Evolutionary conservation across 2,797 vertebrate species (phyloP), one percentile per base, ranked within the genome.

Genomic region (Urophycis tenuis): DNA sequence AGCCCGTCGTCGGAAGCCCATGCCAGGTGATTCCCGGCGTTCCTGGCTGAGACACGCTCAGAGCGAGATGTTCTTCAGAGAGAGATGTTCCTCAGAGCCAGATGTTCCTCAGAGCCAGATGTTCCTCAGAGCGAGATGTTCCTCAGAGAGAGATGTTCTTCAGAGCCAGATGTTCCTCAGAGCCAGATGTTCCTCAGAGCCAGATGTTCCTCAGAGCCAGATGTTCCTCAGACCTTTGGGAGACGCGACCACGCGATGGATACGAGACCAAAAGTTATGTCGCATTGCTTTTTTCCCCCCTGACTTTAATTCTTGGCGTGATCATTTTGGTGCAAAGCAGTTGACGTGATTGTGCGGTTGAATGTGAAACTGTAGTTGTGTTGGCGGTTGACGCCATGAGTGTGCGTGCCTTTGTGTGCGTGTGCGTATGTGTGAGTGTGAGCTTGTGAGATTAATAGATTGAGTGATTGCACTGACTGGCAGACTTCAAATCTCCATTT

Each of bases 381-480:
- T 76, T 76, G 32, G 80, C 14, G 71, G n/a, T 81, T 74, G 78
- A 64, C 81, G 70, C 74, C 25, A 69, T 73, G 19, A 72, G 76
- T 77, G 75, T 1, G 19, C 70, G 67, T 79, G 31, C 70, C 67
- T 35, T 74, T 75, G 76, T 67, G 74, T 10, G 39, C 78, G 74
- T 78, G 72, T 80, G 73, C 73, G 19, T 22, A 53, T 73, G 70
- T 69, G 31, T 73, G 76, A 72, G 74, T 77, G 73, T 74, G 73
- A 75, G 75, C 35, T 64, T 17, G 77, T 79, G 82, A 80, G 82
- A 83, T 76, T 19, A 77, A 85, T 78, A 80, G 79, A 85, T 67
- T 83, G 71, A 80, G 82, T 85, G 69, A 89, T 88, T 83, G 85
- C 81, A 74, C 77, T 78, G 78, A 84, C 81, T 75, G 79, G 74